Percentiles rank a stretch among this genome's conserved stretches.
These are phyloP conservation scores for Nycticebus coucang DNA, from an alignment of 2,113 vertebrate genomes.

Conservation along the genomic window DNA sequence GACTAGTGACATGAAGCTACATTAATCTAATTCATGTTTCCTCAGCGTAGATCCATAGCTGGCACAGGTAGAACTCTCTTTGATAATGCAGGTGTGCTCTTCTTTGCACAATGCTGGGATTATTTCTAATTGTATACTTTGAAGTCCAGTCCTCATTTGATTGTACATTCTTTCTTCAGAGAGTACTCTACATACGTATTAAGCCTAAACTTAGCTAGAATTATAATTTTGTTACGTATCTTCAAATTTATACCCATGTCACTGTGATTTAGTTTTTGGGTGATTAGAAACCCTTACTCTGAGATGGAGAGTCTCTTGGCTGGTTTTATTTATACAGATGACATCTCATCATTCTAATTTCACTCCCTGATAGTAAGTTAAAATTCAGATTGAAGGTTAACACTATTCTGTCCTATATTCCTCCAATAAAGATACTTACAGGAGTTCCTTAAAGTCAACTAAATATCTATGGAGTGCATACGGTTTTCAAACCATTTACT, in stretches of 20 bases:
- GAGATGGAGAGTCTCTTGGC: background rate
- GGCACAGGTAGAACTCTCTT: background rate
- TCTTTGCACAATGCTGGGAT: background rate
- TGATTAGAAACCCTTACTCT: background rate
- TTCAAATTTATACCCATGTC: background rate
- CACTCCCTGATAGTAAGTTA: background rate
- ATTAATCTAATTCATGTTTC: background rate
- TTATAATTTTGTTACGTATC: background rate
- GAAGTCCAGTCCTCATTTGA: background rate
- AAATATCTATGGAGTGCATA: background rate
- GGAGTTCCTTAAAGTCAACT: background rate
- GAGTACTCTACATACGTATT: background rate
- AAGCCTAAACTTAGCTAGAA: slow-evolving; percentile 7
- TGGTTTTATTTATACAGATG: background rate
- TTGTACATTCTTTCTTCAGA: background rate
- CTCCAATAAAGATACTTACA: background rate
- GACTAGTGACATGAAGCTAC: background rate
- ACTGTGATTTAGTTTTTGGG: background rate
- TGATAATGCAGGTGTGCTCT: background rate
- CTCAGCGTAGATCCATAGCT: background rate
- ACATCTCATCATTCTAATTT: background rate
- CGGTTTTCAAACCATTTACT: background rate
- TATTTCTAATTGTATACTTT: background rate
- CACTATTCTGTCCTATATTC: background rate
- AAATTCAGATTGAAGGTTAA: background rate